These are phyloP conservation scores for Tangara arthus DNA, from an alignment of 2,797 vertebrate species.

Conservation along the genomic window DNA sequence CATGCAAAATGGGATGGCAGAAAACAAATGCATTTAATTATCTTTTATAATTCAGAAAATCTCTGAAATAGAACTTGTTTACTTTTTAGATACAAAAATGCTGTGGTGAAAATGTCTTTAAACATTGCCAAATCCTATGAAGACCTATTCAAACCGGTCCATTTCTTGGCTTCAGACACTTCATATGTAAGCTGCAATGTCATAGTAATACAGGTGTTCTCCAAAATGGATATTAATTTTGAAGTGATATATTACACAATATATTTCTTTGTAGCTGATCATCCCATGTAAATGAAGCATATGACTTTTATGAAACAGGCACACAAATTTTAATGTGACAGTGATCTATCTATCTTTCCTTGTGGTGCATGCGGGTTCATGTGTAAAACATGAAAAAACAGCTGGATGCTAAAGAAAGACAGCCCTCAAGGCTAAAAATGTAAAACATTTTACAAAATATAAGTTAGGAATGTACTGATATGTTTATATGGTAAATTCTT, in stretches of 20 bases:
- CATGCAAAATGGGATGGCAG: background rate
- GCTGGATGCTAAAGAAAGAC: background rate
- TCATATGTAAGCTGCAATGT: background rate
- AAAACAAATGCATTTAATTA: conserved; percentile 4
- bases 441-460: conserved; percentile 9
- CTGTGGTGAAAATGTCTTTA: background rate
- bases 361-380: background rate
- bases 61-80: background rate
- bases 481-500: background rate
- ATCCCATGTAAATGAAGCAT: conserved; percentile 30
- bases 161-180: background rate
- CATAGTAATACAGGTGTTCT: background rate
- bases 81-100: conserved; percentile 1
- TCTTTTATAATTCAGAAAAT: conserved; percentile 14
- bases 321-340: conserved; percentile 39
- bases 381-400: background rate
- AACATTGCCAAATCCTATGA: background rate
- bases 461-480: background rate
- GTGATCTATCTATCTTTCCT: conserved; percentile 45
- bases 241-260: background rate
- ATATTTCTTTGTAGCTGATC: background rate
- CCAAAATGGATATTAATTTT: background rate
- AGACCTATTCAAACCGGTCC: background rate
- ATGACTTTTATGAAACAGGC: conserved; percentile 32
- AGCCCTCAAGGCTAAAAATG: background rate